Conservation (phyloP, 2,797 vertebrate genomes). For the Pteronotus mesoamericanus region DNA sequence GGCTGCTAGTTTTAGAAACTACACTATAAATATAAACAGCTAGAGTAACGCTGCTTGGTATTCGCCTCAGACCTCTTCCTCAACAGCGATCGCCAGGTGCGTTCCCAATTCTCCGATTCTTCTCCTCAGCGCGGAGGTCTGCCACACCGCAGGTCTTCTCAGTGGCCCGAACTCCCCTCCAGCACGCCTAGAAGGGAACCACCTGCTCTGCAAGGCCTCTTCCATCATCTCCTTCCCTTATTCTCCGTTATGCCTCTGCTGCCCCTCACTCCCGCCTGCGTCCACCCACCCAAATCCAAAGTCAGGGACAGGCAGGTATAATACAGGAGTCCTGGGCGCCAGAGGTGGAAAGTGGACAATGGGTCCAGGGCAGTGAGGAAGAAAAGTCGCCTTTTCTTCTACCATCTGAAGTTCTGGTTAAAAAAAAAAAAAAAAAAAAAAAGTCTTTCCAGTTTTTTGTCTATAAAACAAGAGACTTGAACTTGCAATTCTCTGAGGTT, state of each 20-base stretch:
- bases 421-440: not conserved
- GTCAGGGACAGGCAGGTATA: not conserved
- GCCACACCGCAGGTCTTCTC: not conserved
- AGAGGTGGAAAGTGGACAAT: not conserved
- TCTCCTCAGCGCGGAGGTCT: not conserved
- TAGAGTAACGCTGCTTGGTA: not conserved
- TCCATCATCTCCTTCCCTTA: not conserved
- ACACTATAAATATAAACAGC: not conserved
- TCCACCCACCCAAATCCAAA: not conserved
- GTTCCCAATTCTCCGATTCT: not conserved
- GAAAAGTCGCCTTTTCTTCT: not conserved
- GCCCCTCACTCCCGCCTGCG: not conserved
- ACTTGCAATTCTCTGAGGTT: not conserved
- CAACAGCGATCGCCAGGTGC: accelerated
- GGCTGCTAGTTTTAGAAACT: not conserved
- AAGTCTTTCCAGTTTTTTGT: not conserved
- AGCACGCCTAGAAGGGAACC: not conserved
- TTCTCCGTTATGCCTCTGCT: not conserved
- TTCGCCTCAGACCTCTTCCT: not conserved
- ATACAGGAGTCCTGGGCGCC: not conserved
- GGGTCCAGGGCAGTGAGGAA: not conserved
- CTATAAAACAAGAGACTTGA: not conserved
- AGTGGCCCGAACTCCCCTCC: not conserved
- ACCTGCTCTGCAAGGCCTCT: not conserved
- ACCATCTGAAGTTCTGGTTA: not conserved